These are phyloP conservation scores for Vultur gryphus DNA, from an alignment of 2,797 vertebrate species.

Conservation along the genomic window DNA sequence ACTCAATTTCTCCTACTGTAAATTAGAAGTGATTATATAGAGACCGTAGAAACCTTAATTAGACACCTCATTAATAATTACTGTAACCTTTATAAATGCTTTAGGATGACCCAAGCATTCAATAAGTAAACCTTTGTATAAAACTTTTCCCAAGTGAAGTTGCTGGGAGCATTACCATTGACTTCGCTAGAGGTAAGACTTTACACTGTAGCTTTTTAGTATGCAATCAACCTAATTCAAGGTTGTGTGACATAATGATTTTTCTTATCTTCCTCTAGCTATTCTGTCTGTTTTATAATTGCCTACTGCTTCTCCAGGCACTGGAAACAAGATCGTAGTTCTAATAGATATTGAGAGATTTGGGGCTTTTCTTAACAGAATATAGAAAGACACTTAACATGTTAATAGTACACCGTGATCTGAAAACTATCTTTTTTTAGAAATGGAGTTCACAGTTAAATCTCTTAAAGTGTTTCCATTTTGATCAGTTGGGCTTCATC, in stretches of 20 bases:
- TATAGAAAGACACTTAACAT: neutral
- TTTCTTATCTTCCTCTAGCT: slow-evolving; percentile 27
- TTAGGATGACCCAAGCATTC: neutral
- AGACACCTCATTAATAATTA: neutral
- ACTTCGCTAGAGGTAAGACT: neutral
- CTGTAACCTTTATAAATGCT: neutral
- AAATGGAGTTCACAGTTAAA: neutral
- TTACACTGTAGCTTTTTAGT: neutral
- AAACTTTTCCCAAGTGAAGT: neutral
- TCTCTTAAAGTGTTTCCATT: neutral
- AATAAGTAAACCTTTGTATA: neutral
- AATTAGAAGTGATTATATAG: neutral
- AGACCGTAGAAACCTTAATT: neutral
- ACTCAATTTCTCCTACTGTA: neutral
- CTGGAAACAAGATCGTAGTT: neutral
- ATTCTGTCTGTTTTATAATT: slow-evolving; percentile 33
- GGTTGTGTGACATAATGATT: slow-evolving; percentile 10
- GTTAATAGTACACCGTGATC: neutral
- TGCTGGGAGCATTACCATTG: neutral
- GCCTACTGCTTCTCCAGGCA: neutral
- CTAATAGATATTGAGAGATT: neutral
- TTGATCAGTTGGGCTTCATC: neutral
- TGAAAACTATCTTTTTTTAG: neutral
- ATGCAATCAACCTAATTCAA: neutral
- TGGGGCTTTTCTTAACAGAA: neutral